Percentiles rank a stretch among this genome's conserved stretches.
These are phyloP conservation scores for Thymelicus sylvestris DNA, from an alignment of 2,888 invertebrate species.

Conservation along the genomic window DNA sequence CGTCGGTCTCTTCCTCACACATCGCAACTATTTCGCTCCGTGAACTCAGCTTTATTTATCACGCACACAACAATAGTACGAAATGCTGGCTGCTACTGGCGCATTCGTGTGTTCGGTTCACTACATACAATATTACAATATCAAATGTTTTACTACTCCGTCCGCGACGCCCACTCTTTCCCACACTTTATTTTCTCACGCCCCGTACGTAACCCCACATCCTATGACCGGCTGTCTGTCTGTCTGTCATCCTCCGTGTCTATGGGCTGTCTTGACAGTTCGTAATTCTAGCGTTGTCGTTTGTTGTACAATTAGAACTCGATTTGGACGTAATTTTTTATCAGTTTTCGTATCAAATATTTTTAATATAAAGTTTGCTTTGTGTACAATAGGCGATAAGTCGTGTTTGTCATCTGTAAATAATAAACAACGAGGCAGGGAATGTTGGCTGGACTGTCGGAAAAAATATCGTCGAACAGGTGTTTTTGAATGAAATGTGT, in stretches of 20 bases:
- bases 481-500: constrained; percentile 90
- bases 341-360: constrained; percentile 49
- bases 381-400: constrained; percentile 44
- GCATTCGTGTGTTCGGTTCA: constrained; percentile 76
- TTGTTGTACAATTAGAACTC: constrained; percentile 53
- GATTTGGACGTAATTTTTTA: constrained; percentile 70
- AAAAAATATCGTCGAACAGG: constrained; percentile 90
- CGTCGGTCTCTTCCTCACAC: constrained; percentile 82
- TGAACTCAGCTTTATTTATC: constrained; percentile 70
- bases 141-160: constrained; percentile 86
- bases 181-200: constrained; percentile 93
- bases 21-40: constrained; percentile 78
- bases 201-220: constrained; percentile 91
- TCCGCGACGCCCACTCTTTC: constrained; percentile 89
- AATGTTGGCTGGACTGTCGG: constrained; percentile 86
- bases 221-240: constrained; percentile 84
- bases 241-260: constrained; percentile 59
- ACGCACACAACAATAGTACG: constrained; percentile 73
- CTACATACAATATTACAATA: constrained; percentile 81
- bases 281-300: constrained; percentile 78
- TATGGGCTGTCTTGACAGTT: constrained; percentile 80
- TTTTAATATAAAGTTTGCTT: constrained; percentile 42
- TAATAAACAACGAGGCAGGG: constrained; percentile 48
- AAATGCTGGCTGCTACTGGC: constrained; percentile 71
- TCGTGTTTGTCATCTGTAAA: constrained; percentile 45